Conservation (phyloP, 2,888 invertebrate species). For the Perizoma affinitatum region DNA sequence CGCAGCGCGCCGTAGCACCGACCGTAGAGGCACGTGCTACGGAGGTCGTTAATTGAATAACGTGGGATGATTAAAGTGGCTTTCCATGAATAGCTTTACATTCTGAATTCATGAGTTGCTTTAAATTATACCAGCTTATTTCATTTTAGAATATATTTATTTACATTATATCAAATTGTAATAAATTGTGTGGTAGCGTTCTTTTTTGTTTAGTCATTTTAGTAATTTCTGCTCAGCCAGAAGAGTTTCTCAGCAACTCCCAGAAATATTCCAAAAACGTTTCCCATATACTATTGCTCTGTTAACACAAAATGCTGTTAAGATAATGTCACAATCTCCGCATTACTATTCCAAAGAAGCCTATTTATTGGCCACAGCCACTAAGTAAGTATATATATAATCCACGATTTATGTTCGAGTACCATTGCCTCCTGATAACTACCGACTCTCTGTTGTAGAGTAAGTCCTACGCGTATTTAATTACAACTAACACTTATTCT, state of each 20-base stretch:
- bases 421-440: slow-evolving; percentile 1
- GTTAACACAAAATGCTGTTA: slow-evolving; percentile 34
- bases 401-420: slow-evolving; percentile 37
- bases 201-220: too few species aligned
- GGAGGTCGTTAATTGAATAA: slow-evolving; percentile 65
- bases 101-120: neutral
- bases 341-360: slow-evolving; percentile 53
- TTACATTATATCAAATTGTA: too few species aligned
- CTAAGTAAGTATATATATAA: slow-evolving; percentile 47
- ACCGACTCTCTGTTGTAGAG: too few species aligned
- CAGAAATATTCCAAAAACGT: slow-evolving; percentile 18
- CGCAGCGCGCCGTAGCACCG: slow-evolving; percentile 46
- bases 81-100: slow-evolving; percentile 29
- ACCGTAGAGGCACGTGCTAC: slow-evolving; percentile 56
- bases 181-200: too few species aligned
- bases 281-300: slow-evolving; percentile 9
- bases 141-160: too few species aligned
- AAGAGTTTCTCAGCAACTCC: neutral
- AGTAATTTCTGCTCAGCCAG: too few species aligned
- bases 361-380: slow-evolving; percentile 40
- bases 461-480: neutral
- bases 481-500: too few species aligned
- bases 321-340: slow-evolving; percentile 47
- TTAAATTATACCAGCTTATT: neutral
- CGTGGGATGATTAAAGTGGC: slow-evolving; percentile 56